phyloP scores from a whole-genome alignment of 2,113 vertebrate genomes.

The Rhinichthys klamathensis region DNA sequence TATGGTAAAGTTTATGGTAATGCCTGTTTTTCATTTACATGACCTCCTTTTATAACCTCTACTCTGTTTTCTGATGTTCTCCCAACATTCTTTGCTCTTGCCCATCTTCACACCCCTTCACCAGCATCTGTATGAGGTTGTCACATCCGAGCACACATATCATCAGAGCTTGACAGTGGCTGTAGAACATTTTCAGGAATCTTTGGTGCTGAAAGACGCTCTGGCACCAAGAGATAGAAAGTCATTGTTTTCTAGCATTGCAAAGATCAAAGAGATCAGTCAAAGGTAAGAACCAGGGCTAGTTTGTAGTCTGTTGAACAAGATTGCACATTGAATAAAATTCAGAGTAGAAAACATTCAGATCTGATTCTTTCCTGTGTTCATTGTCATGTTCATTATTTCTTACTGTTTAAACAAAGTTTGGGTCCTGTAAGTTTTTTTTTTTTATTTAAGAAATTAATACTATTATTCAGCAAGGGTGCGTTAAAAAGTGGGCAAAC shows the following conservation, averaged over 20 bases:
- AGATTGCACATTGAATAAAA: neutral
- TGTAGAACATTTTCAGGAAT: constrained; percentile 55
- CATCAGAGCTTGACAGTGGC: constrained; percentile 44
- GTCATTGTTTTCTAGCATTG: constrained; percentile 53
- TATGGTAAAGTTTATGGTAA: neutral
- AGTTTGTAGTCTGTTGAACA: neutral
- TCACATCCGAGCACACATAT: constrained; percentile 52
- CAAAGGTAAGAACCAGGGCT: constrained; percentile 46
- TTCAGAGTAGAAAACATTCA: neutral
- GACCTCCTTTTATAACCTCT: neutral
- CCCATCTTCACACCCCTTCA: neutral
- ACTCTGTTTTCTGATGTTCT: neutral
- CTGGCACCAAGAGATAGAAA: constrained; percentile 37
- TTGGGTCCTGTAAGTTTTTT: neutral
- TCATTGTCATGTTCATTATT: neutral
- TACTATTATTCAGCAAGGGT: neutral
- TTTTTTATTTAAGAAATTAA: neutral
- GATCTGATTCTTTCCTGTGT: neutral
- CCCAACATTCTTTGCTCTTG: neutral
- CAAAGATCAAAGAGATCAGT: constrained; percentile 50
- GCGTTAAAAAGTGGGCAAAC: neutral
- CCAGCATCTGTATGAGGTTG: constrained; percentile 57
- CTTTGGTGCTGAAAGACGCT: constrained; percentile 21
- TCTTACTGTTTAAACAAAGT: neutral
- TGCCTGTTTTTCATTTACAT: neutral